Conservation (phyloP, 2,113 vertebrate genomes). For the Diadophis punctatus region DNA sequence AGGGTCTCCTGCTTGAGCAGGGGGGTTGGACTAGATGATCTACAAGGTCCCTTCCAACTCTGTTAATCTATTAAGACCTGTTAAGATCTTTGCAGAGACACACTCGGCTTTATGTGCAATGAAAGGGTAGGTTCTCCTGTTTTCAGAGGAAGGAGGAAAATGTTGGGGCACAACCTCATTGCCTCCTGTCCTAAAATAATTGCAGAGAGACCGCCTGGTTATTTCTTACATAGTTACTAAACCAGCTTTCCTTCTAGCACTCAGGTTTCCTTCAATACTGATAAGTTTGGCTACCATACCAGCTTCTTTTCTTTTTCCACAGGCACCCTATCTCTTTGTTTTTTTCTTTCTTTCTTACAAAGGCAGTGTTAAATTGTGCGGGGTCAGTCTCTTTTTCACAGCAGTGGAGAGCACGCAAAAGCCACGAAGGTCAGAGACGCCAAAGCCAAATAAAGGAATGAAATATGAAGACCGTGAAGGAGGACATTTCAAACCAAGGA, state of each 20-base stretch:
- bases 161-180: not conserved
- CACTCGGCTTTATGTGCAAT: not conserved
- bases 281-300: conserved; percentile 33
- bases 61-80: too few relatives aligned
- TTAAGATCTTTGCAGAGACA: not conserved
- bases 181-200: conserved; percentile 52
- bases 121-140: conserved; percentile 13
- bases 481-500: conserved; percentile 45
- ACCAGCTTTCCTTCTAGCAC: conserved; percentile 55
- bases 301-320: conserved; percentile 39
- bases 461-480: conserved; percentile 53
- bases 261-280: conserved; percentile 59
- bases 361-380: conserved; percentile 55
- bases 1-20: too few relatives aligned
- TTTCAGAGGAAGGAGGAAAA: conserved; percentile 5
- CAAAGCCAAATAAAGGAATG: conserved; percentile 60
- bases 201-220: conserved; percentile 30
- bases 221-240: conserved; percentile 45
- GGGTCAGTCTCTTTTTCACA: conserved; percentile 52
- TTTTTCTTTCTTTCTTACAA: conserved; percentile 38
- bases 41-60: too few relatives aligned
- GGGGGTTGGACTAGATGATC: too few relatives aligned
- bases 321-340: conserved; percentile 33
- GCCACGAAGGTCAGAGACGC: conserved; percentile 61
- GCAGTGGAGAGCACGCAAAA: conserved; percentile 51